phyloP scores from a whole-genome alignment of 2,888 invertebrate species.

The Eledona agricola region DNA sequence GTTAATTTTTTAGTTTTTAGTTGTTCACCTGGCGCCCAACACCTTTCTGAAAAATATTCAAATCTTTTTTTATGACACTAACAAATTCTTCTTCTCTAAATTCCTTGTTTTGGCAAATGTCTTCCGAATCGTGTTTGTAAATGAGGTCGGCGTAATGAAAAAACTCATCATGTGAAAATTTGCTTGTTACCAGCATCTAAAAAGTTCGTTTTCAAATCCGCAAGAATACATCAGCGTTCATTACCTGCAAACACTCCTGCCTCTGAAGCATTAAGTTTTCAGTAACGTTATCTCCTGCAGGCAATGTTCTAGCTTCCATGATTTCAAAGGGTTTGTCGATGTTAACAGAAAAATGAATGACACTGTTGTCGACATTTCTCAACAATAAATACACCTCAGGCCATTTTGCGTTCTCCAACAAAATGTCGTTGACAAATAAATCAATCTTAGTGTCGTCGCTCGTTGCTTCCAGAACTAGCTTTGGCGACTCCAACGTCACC shows the following conservation, averaged over 20 bases:
- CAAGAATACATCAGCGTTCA: not conserved
- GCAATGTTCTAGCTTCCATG: slow-evolving; percentile 9
- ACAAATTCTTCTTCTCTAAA: slow-evolving; percentile 30
- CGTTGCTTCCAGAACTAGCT: slow-evolving; percentile 40
- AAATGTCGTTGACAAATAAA: slow-evolving; percentile 47
- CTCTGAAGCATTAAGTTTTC: slow-evolving; percentile 3
- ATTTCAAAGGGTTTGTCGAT: slow-evolving; percentile 37
- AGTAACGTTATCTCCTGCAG: slow-evolving; percentile 2
- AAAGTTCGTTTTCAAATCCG: not conserved
- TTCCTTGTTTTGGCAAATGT: too few relatives aligned
- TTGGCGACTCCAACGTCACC: slow-evolving; percentile 43
- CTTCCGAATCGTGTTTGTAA: slow-evolving; percentile 26
- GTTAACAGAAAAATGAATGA: slow-evolving; percentile 33
- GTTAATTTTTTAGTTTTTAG: slow-evolving; percentile 4
- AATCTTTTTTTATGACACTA: slow-evolving; percentile 33
- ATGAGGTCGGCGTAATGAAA: slow-evolving; percentile 38
- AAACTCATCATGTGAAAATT: slow-evolving; percentile 38
- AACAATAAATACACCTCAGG: slow-evolving; percentile 36
- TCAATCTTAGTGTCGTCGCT: slow-evolving; percentile 39
- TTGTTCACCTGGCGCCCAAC: slow-evolving; percentile 38
- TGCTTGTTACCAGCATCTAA: slow-evolving; percentile 39
- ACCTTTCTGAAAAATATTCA: slow-evolving; percentile 40
- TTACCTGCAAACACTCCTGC: slow-evolving; percentile 14
- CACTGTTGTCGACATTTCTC: slow-evolving; percentile 43
- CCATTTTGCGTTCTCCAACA: slow-evolving; percentile 33